These are phyloP conservation scores for Arnoldichthys spilopterus DNA, from an alignment of 2,797 vertebrate species.

Conservation along the genomic window DNA sequence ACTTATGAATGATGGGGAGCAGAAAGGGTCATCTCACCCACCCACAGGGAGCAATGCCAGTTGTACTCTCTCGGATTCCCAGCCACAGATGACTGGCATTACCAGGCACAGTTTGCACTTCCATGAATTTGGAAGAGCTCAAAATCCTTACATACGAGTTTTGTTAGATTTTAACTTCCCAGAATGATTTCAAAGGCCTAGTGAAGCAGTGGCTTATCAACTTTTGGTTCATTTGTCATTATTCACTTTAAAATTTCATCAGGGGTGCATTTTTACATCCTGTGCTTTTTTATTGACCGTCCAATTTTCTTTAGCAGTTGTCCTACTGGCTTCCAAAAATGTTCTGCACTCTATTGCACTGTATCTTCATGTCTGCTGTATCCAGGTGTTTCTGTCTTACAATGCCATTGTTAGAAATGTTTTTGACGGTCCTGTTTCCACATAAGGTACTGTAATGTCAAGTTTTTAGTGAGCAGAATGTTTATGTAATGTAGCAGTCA, in stretches of 20 bases:
- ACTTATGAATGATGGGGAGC: too few relatives aligned
- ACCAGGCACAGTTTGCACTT: too few relatives aligned
- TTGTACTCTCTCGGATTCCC: too few relatives aligned
- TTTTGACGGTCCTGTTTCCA: neutral
- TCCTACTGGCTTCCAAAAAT: neutral
- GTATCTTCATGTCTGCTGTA: neutral
- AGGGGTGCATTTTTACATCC: neutral
- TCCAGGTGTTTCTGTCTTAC: neutral
- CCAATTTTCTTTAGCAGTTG: neutral
- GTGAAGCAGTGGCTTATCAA: neutral
- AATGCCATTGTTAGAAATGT: neutral
- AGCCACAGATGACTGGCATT: too few relatives aligned
- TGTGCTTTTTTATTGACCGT: neutral
- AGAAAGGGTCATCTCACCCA: too few relatives aligned
- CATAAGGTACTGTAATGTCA: neutral
- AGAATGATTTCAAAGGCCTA: neutral
- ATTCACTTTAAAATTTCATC: neutral
- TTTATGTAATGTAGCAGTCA: neutral
- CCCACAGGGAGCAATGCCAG: too few relatives aligned
- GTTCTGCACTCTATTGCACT: neutral
- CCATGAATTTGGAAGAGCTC: too few relatives aligned
- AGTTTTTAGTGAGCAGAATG: neutral
- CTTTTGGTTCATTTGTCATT: constrained; percentile 1
- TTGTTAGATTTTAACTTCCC: neutral
- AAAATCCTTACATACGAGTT: too few relatives aligned